phyloP scores from a whole-genome alignment of 2,888 invertebrate genomes.

The Chloroclystis v-ata region DNA sequence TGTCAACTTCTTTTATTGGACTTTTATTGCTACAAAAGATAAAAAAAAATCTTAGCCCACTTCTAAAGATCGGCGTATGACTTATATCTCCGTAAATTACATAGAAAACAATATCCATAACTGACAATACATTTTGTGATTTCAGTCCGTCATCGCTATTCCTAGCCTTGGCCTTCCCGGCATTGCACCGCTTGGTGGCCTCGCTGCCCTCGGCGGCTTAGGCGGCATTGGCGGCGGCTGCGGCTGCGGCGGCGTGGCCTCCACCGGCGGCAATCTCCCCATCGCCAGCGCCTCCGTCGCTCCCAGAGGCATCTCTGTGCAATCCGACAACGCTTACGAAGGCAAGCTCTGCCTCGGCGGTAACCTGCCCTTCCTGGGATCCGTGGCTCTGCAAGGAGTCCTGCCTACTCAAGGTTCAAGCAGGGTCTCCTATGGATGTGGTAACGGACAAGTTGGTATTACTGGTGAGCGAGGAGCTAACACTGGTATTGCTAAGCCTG shows the following conservation, averaged over 20 bases:
- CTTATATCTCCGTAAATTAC: too few species aligned
- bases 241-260: constrained; percentile 33
- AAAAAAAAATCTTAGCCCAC: too few species aligned
- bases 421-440: constrained; percentile 45
- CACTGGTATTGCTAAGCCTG: constrained; percentile 20
- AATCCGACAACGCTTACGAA: constrained; percentile 48
- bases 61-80: too few species aligned
- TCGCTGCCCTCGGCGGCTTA: constrained; percentile 1
- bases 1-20: too few species aligned
- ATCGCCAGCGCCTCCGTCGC: constrained; percentile 43
- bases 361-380: constrained; percentile 48
- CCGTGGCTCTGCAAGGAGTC: constrained; percentile 43
- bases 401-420: constrained; percentile 46
- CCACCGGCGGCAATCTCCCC: constrained; percentile 44
- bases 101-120: too few species aligned
- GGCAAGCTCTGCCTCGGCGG: constrained; percentile 42
- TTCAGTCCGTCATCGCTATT: too few species aligned
- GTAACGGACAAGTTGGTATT: constrained; percentile 38
- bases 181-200: too few species aligned
- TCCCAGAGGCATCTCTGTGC: constrained; percentile 44
- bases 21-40: too few species aligned
- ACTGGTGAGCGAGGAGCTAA: constrained; percentile 25
- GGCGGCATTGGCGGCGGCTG: constrained; percentile 6
- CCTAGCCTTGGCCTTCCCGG: too few species aligned
- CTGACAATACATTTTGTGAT: too few species aligned